Base-by-base conservation (phyloP, 2,797 vertebrate species). In the Fratercula arctica region DNA sequence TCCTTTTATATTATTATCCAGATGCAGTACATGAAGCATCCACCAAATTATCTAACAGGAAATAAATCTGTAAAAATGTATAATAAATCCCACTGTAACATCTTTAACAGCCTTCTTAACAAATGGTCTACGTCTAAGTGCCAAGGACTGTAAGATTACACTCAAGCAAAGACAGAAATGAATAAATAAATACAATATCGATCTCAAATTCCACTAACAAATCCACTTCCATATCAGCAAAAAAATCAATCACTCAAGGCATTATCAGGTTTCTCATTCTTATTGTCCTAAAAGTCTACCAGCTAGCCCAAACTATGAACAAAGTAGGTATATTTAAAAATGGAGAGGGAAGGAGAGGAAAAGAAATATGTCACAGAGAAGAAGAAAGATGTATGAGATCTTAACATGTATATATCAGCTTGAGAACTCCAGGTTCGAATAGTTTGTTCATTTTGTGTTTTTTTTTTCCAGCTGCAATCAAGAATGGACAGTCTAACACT, bases 1-100 rank as follows among this genome's bases (percentile, higher is more conserved):
- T 80, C 31, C 57, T 89, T 95, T 95, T 72, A 35, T 92, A 72
- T 92, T 92, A 77, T 94, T 92, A 92, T 93, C 78, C 60, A 85
- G 73, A 53, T 33, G 56, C 51, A 90, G 77, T 70, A 77, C 64
- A 57, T 84, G 95, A 94, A 92, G 81, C 53, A 74, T 72, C 61
- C 64, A 95, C 68, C n/a, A 76, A 89, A 92, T 96, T 94, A 85
- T 78, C 91, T 92, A 92, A 85, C 37, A 89, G 87, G 56, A 93
- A 87, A 96, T 93, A 95, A 95, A 96, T 92, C 85, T 77, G 45
- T 50, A 91, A 60, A 96, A 96, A 29, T 78, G 68, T 26, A 57
- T 89, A 85, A 94, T 89, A 93, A 95, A 96, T 96, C 45, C 53
- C 57, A 66, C 60, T 84, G 72, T 72, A 89, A 75, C 57, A 41